Conservation (phyloP, 2,113 vertebrate genomes). For the Lepidiolamprologus cunningtoni region DNA sequence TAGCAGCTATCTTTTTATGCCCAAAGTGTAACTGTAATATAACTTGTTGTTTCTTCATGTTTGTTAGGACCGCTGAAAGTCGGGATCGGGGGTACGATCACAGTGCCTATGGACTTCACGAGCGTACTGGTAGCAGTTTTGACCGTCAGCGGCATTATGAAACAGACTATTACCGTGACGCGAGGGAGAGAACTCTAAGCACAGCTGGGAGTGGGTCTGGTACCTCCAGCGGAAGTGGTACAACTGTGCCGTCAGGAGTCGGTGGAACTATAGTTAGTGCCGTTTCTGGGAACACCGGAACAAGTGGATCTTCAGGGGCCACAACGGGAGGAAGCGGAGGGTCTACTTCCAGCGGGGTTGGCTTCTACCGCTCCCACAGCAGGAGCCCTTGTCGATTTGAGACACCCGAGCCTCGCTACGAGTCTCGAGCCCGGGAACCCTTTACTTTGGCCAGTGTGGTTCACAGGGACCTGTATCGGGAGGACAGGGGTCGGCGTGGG, state of each 20-base stretch:
- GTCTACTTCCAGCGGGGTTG: conserved; percentile 62
- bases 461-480: conserved; percentile 95
- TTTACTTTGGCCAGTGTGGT: conserved; percentile 95
- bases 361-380: conserved; percentile 93
- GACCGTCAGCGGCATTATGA: conserved; percentile 97
- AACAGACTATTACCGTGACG: conserved; percentile 95
- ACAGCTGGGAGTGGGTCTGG: conserved; percentile 51
- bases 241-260: conserved; percentile 71
- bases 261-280: conserved; percentile 63
- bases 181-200: conserved; percentile 89
- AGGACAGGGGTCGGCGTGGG: conserved; percentile 85
- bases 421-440: conserved; percentile 86
- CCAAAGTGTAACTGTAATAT: neutral
- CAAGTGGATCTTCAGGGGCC: conserved; percentile 59
- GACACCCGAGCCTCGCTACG: conserved; percentile 89
- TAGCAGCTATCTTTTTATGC: neutral
- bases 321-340: conserved; percentile 48
- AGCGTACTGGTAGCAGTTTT: conserved; percentile 90
- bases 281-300: conserved; percentile 73
- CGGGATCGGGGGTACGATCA: conserved; percentile 97
- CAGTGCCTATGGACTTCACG: conserved; percentile 98
- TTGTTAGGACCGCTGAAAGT: conserved; percentile 87
- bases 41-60: conserved; percentile 55
- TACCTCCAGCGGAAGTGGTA: conserved; percentile 44
- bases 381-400: conserved; percentile 96